These are phyloP conservation scores for Drosophila kepulauana DNA, from an alignment of 1,140 invertebrate genomes.

Conservation along the genomic window DNA sequence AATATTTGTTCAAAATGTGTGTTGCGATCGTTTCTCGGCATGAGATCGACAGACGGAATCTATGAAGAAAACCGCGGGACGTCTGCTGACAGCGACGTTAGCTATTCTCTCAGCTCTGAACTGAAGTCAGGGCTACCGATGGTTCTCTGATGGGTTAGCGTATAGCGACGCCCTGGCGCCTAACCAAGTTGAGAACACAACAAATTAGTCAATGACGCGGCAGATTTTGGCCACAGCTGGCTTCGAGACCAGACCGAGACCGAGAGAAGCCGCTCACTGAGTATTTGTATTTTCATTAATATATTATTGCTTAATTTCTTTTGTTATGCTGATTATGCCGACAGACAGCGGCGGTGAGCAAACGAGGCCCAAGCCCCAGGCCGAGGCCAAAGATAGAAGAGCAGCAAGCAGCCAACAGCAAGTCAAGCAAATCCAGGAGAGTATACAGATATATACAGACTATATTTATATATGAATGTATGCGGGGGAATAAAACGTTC, in stretches of 20 bases:
- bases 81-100: constrained; percentile 21
- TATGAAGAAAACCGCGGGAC: constrained; percentile 18
- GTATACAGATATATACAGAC: too few species aligned
- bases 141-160: constrained; percentile 5
- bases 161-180: constrained; percentile 61
- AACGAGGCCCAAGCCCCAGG: constrained; percentile 48
- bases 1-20: neutral
- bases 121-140: constrained; percentile 62
- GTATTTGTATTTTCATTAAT: constrained; percentile 79
- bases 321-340: constrained; percentile 85
- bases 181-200: constrained; percentile 65
- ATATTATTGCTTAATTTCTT: constrained; percentile 85
- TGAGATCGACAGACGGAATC: constrained; percentile 1
- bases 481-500: constrained; percentile 56
- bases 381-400: neutral
- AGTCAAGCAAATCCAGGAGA: constrained; percentile 17
- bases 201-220: constrained; percentile 84
- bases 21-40: neutral
- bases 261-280: neutral
- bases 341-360: constrained; percentile 51
- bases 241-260: neutral
- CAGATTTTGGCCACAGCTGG: constrained; percentile 58
- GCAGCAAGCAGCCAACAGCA: neutral
- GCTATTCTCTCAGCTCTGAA: too few species aligned
- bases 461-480: constrained; percentile 46